Conservation (phyloP, 2,888 invertebrate species). For the Lasioglossum vierecki region DNA sequence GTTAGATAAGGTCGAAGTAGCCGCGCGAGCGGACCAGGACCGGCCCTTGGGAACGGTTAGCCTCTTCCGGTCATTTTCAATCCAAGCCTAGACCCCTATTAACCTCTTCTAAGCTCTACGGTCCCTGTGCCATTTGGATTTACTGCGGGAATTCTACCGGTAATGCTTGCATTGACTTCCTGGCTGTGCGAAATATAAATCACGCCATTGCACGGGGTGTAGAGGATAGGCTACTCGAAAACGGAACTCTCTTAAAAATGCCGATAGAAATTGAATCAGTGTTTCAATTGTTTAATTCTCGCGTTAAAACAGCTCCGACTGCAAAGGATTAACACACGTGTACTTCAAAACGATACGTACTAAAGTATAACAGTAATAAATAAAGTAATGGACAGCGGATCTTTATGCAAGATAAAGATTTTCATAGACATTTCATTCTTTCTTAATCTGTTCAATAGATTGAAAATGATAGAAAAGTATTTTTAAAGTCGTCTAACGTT, state of each 20-base stretch:
- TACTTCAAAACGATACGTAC: no score
- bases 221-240: neutral
- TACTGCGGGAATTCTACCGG: conserved; percentile 63
- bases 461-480: no score
- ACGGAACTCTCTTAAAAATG: neutral
- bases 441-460: no score
- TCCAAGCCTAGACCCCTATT: conserved; percentile 72
- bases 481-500: no score
- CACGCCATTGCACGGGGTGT: neutral
- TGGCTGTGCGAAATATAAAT: conserved; percentile 11
- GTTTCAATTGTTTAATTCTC: neutral
- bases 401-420: no score
- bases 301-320: no score
- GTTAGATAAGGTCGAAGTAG: conserved; percentile 72
- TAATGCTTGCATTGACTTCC: conserved; percentile 32
- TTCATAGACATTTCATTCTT: no score
- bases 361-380: no score
- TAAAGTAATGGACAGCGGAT: no score
- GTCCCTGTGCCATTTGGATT: conserved; percentile 70
- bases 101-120: conserved; percentile 68
- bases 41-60: conserved; percentile 75
- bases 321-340: no score
- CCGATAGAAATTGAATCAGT: neutral
- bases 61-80: conserved; percentile 78
- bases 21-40: conserved; percentile 50